A percentile compares a stretch with the other conserved stretches of the same genome.
These are phyloP conservation scores for Oreonectes daqikongensis DNA, from an alignment of 2,797 vertebrate species.

Conservation along the genomic window DNA sequence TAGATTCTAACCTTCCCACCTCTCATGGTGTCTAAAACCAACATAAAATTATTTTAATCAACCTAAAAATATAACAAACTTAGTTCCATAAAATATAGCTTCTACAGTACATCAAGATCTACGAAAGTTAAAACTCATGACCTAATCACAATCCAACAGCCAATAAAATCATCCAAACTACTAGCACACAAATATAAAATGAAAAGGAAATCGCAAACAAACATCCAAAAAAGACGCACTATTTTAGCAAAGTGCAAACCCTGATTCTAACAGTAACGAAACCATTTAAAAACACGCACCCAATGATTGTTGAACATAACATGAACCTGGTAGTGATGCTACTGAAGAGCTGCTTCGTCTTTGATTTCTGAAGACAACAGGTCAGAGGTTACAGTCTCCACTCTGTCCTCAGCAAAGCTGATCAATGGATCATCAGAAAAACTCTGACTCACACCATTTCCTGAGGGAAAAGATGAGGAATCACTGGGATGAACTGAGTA, in stretches of 20 bases:
- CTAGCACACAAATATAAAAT: background rate
- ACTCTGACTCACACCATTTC: conserved; percentile 25
- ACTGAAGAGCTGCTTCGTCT: conserved; percentile 34
- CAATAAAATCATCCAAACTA: background rate
- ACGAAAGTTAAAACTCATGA: background rate
- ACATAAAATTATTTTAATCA: background rate
- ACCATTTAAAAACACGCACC: conserved; percentile 3
- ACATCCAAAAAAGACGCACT: background rate
- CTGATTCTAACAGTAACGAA: conserved; percentile 22
- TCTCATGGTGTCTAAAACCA: background rate
- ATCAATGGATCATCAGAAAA: conserved; percentile 11
- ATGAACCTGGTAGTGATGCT: conserved; percentile 18
- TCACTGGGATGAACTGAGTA: background rate
- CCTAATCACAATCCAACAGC: background rate
- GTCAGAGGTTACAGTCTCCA: conserved; percentile 23
- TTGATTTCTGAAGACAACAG: conserved; percentile 29
- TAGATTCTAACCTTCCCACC: background rate
- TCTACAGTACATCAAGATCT: conserved; percentile 23
- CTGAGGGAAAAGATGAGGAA: conserved; percentile 12
- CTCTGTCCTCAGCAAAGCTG: conserved; percentile 12
- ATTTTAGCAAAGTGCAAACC: background rate
- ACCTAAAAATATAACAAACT: background rate
- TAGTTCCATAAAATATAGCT: conserved; percentile 10
- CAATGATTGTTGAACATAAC: conserved; percentile 21
- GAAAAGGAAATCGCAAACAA: conserved; percentile 6